phyloP scores from a whole-genome alignment of 1,140 invertebrate genomes.

The Frieseomelitta varia region DNA sequence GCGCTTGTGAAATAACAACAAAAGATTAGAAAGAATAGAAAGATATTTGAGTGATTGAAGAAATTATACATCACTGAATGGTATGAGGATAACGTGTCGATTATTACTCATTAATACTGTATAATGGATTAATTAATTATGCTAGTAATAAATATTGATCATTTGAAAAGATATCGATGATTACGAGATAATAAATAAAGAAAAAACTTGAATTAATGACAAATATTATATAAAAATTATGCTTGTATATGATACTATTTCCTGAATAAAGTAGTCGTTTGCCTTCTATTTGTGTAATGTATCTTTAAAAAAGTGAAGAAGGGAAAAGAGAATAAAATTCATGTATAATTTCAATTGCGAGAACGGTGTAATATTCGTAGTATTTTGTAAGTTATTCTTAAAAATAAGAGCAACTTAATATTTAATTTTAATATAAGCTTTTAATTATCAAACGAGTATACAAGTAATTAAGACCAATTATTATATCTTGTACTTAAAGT shows the following conservation, averaged over 20 bases:
- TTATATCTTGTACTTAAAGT: not conserved
- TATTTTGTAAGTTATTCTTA: conserved; percentile 75
- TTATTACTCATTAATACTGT: conserved; percentile 69
- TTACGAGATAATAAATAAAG: conserved; percentile 64
- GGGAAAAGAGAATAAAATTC: conserved; percentile 39
- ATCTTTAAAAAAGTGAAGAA: conserved; percentile 59
- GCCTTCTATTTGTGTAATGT: conserved; percentile 72
- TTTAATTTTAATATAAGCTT: conserved; percentile 26
- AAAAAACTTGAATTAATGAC: conserved; percentile 66
- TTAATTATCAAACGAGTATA: conserved; percentile 15
- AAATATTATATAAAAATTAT: conserved; percentile 75
- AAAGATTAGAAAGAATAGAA: conserved; percentile 47
- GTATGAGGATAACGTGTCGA: conserved; percentile 53
- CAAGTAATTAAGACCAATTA: conserved; percentile 5
- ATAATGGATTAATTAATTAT: conserved; percentile 66
- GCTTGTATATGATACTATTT: conserved; percentile 79
- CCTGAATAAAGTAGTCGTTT: conserved; percentile 77
- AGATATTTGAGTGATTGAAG: conserved; percentile 52
- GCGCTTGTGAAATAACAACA: conserved; percentile 38
- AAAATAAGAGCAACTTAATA: conserved; percentile 48
- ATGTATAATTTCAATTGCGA: conserved; percentile 72
- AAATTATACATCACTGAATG: conserved; percentile 48
- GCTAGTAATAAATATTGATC: conserved; percentile 64
- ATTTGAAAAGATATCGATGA: conserved; percentile 51
- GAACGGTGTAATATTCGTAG: conserved; percentile 74